Conservation (phyloP, 1,140 invertebrate species). For the Eulimnadia texana region DNA sequence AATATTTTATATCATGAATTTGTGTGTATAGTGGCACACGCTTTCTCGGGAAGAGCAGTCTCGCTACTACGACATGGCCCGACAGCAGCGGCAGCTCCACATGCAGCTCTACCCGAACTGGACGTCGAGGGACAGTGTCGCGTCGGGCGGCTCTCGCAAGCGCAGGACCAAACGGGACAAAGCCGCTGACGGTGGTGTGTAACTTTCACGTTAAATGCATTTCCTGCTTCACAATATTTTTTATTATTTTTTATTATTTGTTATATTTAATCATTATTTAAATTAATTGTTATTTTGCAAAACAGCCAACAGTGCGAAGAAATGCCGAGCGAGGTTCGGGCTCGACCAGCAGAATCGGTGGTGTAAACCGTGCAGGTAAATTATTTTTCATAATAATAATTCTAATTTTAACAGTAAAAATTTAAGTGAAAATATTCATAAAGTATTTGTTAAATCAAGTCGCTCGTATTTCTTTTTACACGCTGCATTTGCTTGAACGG, state of each 20-base stretch:
- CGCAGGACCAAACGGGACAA: conserved; percentile 80
- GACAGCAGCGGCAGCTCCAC: conserved; percentile 94
- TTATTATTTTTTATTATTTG: not conserved
- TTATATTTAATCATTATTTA: conserved; percentile 5
- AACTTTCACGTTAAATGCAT: not conserved
- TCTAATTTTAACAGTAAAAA: no score
- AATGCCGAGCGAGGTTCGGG: conserved; percentile 95
- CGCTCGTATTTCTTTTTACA: no score
- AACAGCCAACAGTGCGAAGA: conserved; percentile 93
- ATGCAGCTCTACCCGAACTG: conserved; percentile 97
- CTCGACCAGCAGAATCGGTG: conserved; percentile 95
- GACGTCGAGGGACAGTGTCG: conserved; percentile 98
- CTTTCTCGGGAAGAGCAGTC: conserved; percentile 96
- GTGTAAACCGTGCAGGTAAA: conserved; percentile 98
- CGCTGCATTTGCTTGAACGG: no score
- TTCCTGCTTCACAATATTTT: not conserved
- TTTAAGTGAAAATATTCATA: no score
- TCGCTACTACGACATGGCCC: conserved; percentile 99
- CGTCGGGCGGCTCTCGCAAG: conserved; percentile 25
- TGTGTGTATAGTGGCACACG: conserved; percentile 79
- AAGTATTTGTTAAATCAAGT: no score
- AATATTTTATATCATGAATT: not conserved
- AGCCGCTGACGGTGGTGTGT: conserved; percentile 61
- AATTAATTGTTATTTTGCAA: conserved; percentile 27
- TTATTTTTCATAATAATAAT: not conserved